A percentile compares a stretch with the other conserved stretches of the same genome.
Evolutionary conservation across 1,140 invertebrate species (phyloP).

Genomic region (Solenopsis fugax): DNA sequence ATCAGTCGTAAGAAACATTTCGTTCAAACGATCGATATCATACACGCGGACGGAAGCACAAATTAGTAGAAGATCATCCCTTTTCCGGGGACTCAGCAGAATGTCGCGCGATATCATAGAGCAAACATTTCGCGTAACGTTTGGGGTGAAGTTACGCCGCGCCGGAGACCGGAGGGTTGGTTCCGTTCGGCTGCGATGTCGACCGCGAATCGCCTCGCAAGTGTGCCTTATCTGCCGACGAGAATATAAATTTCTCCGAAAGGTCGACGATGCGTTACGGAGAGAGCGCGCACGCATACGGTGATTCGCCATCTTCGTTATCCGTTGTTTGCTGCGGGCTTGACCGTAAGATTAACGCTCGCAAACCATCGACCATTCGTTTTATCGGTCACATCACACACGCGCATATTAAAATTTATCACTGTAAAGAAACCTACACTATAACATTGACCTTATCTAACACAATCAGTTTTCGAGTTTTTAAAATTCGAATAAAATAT

Average conservation of each 20-base stretch:
- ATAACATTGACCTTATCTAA: background rate
- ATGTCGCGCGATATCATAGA: constrained; percentile 72
- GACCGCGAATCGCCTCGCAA: constrained; percentile 64
- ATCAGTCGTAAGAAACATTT: background rate
- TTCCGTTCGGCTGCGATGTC: constrained; percentile 61
- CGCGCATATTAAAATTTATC: background rate
- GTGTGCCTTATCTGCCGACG: constrained; percentile 77
- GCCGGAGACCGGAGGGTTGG: background rate
- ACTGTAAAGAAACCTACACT: background rate
- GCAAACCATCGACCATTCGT: constrained; percentile 54
- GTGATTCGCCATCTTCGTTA: constrained; percentile 75
- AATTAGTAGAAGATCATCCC: constrained; percentile 74
- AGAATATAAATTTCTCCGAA: constrained; percentile 77
- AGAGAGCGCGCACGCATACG: constrained; percentile 58
- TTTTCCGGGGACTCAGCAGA: constrained; percentile 72
- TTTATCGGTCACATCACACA: constrained; percentile 37
- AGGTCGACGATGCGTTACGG: constrained; percentile 71
- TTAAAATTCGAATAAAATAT: background rate
- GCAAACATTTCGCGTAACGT: constrained; percentile 68
- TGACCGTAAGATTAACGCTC: constrained; percentile 74
- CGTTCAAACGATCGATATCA: constrained; percentile 21
- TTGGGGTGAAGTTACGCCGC: constrained; percentile 3
- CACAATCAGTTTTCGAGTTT: background rate
- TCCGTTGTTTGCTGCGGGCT: constrained; percentile 72
- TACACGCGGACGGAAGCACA: constrained; percentile 5